Evolutionary conservation across 2,113 vertebrate species (phyloP).

Genomic region (Hipposideros armiger): DNA sequence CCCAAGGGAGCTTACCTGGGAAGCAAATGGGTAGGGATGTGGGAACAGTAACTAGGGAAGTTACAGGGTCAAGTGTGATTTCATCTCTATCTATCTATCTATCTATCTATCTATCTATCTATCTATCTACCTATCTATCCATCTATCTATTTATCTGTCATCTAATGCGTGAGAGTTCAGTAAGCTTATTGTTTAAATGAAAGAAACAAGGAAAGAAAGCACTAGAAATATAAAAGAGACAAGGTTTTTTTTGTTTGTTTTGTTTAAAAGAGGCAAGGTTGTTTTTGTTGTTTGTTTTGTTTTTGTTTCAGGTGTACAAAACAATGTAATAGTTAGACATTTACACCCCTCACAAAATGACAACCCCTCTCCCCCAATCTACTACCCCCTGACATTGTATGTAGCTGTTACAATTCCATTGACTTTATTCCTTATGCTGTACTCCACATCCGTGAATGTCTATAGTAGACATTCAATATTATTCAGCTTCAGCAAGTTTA

Average conservation of each 20-base stretch:
- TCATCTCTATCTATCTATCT: neutral
- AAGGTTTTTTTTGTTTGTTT: no score
- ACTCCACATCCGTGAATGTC: no score
- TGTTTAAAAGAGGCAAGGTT: neutral
- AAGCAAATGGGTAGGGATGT: neutral
- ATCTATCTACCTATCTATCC: neutral
- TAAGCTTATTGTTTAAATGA: neutral
- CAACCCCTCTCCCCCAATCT: no score
- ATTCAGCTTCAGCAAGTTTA: neutral
- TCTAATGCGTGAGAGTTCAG: neutral
- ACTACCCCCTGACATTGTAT: no score
- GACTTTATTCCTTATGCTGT: no score
- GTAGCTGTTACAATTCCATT: no score
- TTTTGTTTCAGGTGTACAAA: no score
- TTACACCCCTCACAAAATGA: no score
- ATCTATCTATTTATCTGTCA: neutral
- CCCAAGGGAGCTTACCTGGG: neutral
- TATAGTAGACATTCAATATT: no score
- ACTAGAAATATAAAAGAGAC: neutral
- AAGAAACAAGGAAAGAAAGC: conserved; percentile 4
- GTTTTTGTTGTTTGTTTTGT: no score
- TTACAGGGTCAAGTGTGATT: neutral
- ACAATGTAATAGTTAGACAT: no score
- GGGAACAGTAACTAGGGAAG: neutral
- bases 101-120: neutral